phyloP scores from a whole-genome alignment of 2,888 invertebrate species.

The Xylophagus ater region DNA sequence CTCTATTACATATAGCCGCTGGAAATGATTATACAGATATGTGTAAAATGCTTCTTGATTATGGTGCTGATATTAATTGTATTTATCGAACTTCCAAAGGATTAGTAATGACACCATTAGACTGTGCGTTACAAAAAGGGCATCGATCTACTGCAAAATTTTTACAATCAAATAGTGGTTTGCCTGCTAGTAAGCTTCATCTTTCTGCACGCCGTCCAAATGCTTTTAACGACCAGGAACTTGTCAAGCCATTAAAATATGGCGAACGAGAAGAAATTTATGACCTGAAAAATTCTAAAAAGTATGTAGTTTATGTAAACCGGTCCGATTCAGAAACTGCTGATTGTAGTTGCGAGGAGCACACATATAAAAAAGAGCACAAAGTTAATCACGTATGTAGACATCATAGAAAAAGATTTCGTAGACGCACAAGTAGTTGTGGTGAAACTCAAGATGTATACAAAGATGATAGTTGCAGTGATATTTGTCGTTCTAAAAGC shows the following conservation, averaged over 20 bases:
- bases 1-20: slow-evolving; percentile 88
- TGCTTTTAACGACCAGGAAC: slow-evolving; percentile 33
- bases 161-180: slow-evolving; percentile 79
- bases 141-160: slow-evolving; percentile 87
- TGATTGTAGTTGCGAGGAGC: slow-evolving; percentile 22
- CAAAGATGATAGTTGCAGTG: slow-evolving; percentile 25
- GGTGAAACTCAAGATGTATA: slow-evolving; percentile 15
- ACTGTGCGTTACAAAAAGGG: slow-evolving; percentile 78
- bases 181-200: slow-evolving; percentile 60
- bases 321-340: slow-evolving; percentile 26
- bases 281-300: slow-evolving; percentile 31
- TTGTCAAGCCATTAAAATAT: slow-evolving; percentile 35
- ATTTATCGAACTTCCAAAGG: slow-evolving; percentile 74
- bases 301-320: slow-evolving; percentile 32
- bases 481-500: slow-evolving; percentile 38
- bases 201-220: slow-evolving; percentile 32
- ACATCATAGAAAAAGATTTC: slow-evolving; percentile 28
- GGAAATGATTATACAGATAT: slow-evolving; percentile 88
- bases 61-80: slow-evolving; percentile 75
- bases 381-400: slow-evolving; percentile 28
- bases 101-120: slow-evolving; percentile 77
- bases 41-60: slow-evolving; percentile 76
- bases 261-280: slow-evolving; percentile 34
- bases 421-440: slow-evolving; percentile 34
- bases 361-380: slow-evolving; percentile 30